Conservation (phyloP, 2,888 invertebrate genomes). For the Blomia tropicalis region DNA sequence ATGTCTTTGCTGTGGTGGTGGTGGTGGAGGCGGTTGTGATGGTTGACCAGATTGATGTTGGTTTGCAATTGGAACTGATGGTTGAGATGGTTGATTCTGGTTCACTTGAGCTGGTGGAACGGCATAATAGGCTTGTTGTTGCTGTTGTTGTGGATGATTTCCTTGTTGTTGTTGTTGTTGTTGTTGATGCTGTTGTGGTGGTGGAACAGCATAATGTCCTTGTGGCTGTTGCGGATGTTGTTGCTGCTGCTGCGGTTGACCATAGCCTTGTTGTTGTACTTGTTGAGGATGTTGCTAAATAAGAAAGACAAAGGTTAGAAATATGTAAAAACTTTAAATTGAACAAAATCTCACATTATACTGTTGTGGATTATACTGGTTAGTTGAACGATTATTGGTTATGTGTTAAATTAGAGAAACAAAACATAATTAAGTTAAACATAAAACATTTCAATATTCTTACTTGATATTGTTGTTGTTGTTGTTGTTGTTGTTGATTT, state of each 20-base stretch:
- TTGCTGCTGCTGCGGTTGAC: conserved; percentile 23
- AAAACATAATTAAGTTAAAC: too few species aligned
- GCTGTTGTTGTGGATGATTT: conserved; percentile 15
- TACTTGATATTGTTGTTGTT: conserved; percentile 31
- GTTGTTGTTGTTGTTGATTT: conserved; percentile 14
- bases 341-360: too few species aligned
- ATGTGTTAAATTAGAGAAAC: too few species aligned
- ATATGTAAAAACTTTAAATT: too few species aligned
- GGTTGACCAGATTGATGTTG: neutral
- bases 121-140: conserved; percentile 8
- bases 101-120: conserved; percentile 5
- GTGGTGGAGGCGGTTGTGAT: neutral
- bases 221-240: neutral
- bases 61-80: neutral
- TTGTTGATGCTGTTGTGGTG: neutral
- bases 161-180: conserved; percentile 16
- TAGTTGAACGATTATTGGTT: too few species aligned
- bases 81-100: neutral
- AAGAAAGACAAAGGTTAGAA: too few species aligned
- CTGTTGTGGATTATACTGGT: too few species aligned
- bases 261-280: conserved; percentile 33
- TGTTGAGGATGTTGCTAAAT: conserved; percentile 34
- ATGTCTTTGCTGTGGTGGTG: too few species aligned
- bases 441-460: too few species aligned
- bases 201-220: conserved; percentile 19